Percentiles rank a stretch among this genome's conserved stretches.
Conservation (phyloP, 2,797 vertebrate species). For the Philypnodon macrostomus region DNA sequence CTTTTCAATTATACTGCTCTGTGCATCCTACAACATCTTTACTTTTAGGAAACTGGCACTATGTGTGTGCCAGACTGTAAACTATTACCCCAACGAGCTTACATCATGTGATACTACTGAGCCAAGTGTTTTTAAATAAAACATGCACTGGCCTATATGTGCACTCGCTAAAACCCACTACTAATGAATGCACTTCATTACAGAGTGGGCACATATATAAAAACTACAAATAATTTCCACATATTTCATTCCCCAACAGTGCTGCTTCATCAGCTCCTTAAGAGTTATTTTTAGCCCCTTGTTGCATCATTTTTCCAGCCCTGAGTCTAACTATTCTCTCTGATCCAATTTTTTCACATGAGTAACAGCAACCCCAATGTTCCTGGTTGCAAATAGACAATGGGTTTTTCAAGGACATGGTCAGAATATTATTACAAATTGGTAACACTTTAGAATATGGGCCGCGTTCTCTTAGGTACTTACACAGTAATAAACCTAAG, state of each 20-base stretch:
- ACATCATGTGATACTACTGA: conserved; percentile 10
- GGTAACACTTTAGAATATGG: too few relatives aligned
- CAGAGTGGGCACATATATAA: background rate
- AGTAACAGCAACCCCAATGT: conserved; percentile 7
- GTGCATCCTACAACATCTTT: too few relatives aligned
- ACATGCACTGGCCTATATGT: conserved; percentile 9
- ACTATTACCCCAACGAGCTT: conserved; percentile 4
- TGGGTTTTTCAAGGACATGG: conserved; percentile 7
- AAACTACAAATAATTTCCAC: conserved; percentile 2
- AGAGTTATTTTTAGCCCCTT: background rate
- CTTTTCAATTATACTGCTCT: too few relatives aligned
- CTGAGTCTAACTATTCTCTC: conserved; percentile 8
- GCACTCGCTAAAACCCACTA: background rate
- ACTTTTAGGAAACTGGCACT: background rate
- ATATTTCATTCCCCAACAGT: background rate
- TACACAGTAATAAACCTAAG: too few relatives aligned
- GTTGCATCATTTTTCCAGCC: conserved; percentile 11
- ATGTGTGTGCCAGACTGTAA: conserved; percentile 1
- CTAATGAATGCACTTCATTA: conserved; percentile 10
- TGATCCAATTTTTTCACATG: conserved; percentile 5
- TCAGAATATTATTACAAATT: background rate
- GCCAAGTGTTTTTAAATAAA: conserved; percentile 20
- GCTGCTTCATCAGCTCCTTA: background rate
- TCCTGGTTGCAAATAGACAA: background rate
- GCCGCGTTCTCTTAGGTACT: too few relatives aligned